A percentile compares a stretch with the other conserved stretches of the same genome.
phyloP scores from a whole-genome alignment of 1,140 invertebrate genomes.

The Saccostrea glomerata region DNA sequence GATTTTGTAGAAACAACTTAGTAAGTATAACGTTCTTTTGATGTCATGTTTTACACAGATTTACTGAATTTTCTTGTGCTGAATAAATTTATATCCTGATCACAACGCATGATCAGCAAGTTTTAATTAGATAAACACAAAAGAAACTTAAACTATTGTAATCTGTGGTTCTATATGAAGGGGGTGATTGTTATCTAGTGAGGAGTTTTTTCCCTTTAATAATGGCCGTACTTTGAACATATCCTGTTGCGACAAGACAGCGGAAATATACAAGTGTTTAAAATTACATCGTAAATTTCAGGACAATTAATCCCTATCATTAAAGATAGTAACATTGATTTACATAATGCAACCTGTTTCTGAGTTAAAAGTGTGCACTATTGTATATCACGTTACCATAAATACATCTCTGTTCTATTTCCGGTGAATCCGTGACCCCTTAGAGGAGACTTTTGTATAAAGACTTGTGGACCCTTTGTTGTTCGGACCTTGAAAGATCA shows the following conservation, averaged over 20 bases:
- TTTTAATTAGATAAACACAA: not conserved
- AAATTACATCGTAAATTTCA: not conserved
- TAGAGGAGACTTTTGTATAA: too few species aligned
- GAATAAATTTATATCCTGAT: too few species aligned
- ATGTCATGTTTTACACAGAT: too few species aligned
- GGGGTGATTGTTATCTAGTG: not conserved
- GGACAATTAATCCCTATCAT: not conserved
- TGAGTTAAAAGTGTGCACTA: not conserved
- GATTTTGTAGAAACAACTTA: too few species aligned
- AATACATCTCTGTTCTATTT: too few species aligned
- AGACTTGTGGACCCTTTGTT: too few species aligned
- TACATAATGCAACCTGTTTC: not conserved
- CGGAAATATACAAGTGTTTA: constrained; percentile 6
- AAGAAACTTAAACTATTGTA: not conserved
- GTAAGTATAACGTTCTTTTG: too few species aligned
- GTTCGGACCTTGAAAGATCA: too few species aligned
- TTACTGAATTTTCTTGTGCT: too few species aligned
- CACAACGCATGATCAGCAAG: not conserved
- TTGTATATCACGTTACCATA: too few species aligned
- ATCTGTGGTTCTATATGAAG: not conserved
- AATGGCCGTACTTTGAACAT: not conserved
- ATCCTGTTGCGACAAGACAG: not conserved
- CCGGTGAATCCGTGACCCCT: too few species aligned
- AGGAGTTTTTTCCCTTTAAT: not conserved
- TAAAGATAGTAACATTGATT: not conserved